Evolutionary conservation across 2,797 vertebrate species (phyloP), one percentile per base, ranked within the genome.

Genomic region (Ctenochaetus hawaiiensis): DNA sequence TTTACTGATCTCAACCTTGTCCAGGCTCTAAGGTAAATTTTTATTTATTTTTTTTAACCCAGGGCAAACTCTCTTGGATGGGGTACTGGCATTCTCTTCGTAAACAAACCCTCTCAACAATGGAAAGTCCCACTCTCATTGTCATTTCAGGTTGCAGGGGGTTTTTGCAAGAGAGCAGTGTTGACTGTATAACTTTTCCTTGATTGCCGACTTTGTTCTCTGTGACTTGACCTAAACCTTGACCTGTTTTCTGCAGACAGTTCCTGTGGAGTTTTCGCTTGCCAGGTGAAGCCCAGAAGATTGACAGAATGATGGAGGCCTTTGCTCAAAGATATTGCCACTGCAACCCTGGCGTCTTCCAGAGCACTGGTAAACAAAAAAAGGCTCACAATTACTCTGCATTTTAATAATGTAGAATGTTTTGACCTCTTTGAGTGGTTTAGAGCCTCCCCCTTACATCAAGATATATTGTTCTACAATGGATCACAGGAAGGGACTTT

Each of bases 291-390:
- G 97, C 97, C 43, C 97, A 98, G 93, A 98, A 98, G 86, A 98
- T 98, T 18, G 97, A 98, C 90, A 94, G 97, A 65, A 98, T 98
- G 97, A 98, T 98, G 97, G 97, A 98, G 86, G 97, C 97, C n/a
- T 98, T 98, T 54, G 97, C 97, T 59, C 97, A 98, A 90, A 95
- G 97, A 91, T 98, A 98, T 89, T 98, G 97, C 78, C 95, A 97
- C 88, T 98, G 97, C 85, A 98, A 98, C 89, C 96, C 97, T 0
- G 97, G 97, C 1, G 97, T 98, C 84, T 98, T 98, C 93, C 97
- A 98, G 90, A 98, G 96, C 90, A 98, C 97, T 66, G 97, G 95
- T 96, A 86, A 54, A 71, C 48, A 69, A 22, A 58, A 14, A 45
- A 30, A 30, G 26, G 26, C 2, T 30, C 41, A 66, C 48, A 17